Base-by-base conservation (phyloP, 1,140 invertebrate species). In the Adelges cooleyi region DNA sequence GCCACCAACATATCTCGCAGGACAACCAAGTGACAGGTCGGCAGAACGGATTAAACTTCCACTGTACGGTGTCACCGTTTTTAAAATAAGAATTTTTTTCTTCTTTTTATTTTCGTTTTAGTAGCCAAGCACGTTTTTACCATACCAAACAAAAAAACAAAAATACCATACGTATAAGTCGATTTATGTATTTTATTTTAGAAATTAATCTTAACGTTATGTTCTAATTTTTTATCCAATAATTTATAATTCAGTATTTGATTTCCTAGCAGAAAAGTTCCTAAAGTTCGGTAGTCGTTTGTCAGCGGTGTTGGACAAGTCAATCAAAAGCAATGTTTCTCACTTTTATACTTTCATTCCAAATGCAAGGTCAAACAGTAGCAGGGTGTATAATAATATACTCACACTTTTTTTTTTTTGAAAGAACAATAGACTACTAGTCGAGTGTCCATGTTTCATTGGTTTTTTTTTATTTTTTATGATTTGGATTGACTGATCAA, bases 261-360 rank as follows among this genome's bases (percentile, higher is more conserved):
- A 46, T 62, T 48, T 62, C 56, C 56, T 62, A 62, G 42, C 56
- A 62, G 42, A 62, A 62, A 62, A 62, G 56, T 62, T 62, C 56
- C 56, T 62, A 62, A 62, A n/a, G n/a, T 52, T 52, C 46, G 56
- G 42, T 62, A 62, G 42, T 33, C 11, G 56, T 23, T 62, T 48
- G 25, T 48, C 42, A 27, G 27, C 33, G 56, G 56, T 62, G 23
- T 62, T 62, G 56, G 40, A 62, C 22, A 62, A 48, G 40, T 46
- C 40, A 62, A 48, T 62, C 56, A 62, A 62, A 33, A 59, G 18
- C 22, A 56, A 59, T 44, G 25, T 62, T 62, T 62, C 38, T 62
- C 56, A 62, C 40, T 62, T 62, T 62, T 62, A 48, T 62, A 62
- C 22, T 33, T 59, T 27, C 40, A 27, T 46, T 62, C 18, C 38